A percentile compares a stretch with the other conserved stretches of the same genome.
Conservation (phyloP, 2,797 vertebrate genomes). For the Kryptopterus vitreolus region DNA sequence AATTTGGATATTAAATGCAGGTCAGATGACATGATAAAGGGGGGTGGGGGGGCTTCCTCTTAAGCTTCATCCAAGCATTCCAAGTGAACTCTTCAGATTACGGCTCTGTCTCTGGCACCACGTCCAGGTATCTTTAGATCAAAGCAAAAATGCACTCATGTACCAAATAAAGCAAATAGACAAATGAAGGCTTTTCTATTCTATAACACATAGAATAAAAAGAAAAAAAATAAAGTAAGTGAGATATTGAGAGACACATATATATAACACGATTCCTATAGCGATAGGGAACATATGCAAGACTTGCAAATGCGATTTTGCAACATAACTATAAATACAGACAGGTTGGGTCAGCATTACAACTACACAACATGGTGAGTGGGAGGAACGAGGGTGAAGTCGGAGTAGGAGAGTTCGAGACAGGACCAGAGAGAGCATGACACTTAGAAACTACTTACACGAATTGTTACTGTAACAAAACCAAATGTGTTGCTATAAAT, state of each 20-base stretch:
- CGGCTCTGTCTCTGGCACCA: too few species aligned
- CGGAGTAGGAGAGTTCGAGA: not conserved
- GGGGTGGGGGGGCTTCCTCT: too few species aligned
- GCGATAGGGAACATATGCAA: conserved; percentile 10
- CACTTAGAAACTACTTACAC: conserved; percentile 6
- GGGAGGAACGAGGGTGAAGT: conserved; percentile 8
- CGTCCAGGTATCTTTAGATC: too few species aligned
- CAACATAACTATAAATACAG: conserved; percentile 17
- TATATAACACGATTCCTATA: not conserved
- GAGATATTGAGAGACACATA: too few species aligned
- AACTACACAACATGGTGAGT: conserved; percentile 12
- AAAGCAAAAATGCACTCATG: too few species aligned
- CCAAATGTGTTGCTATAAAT: not conserved
- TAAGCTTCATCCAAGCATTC: too few species aligned
- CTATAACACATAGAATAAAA: not conserved
- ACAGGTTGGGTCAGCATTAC: conserved; percentile 20
- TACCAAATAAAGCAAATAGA: too few species aligned
- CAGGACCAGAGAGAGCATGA: conserved; percentile 12
- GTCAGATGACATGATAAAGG: too few species aligned
- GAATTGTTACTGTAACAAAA: not conserved
- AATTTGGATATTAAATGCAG: not conserved
- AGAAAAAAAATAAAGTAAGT: not conserved
- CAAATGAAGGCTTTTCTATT: too few species aligned
- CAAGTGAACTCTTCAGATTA: too few species aligned
- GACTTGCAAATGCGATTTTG: conserved; percentile 12